These are phyloP conservation scores for Sterna hirundo DNA, from an alignment of 2,113 vertebrate genomes.

Conservation along the genomic window DNA sequence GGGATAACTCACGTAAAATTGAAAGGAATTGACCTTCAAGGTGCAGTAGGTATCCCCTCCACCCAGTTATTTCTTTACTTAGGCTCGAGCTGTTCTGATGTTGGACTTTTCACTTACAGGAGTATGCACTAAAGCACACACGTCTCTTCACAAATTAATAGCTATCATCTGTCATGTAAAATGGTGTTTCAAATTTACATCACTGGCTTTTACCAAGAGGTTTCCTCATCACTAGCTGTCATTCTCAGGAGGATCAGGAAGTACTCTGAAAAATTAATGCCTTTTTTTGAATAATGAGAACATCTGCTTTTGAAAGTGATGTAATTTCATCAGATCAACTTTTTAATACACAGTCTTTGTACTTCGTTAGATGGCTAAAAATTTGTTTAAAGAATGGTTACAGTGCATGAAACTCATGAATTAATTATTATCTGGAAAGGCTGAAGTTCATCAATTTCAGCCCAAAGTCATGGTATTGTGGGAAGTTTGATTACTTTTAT, in stretches of 20 bases:
- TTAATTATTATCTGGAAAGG: background rate
- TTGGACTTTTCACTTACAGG: background rate
- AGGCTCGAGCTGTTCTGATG: background rate
- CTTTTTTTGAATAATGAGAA: constrained; percentile 38
- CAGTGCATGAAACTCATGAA: fast-evolving
- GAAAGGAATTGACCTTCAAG: background rate
- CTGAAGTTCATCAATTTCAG: background rate
- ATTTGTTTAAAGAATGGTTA: background rate
- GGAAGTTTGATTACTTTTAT: background rate
- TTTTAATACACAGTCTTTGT: background rate
- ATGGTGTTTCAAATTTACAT: constrained; percentile 19
- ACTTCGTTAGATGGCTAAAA: background rate
- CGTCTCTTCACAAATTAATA: constrained; percentile 19
- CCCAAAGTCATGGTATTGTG: background rate
- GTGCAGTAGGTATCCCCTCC: background rate
- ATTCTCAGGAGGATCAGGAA: constrained; percentile 34
- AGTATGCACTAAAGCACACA: background rate
- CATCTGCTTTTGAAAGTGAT: constrained; percentile 22
- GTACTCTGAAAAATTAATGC: constrained; percentile 17
- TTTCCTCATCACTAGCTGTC: constrained; percentile 30
- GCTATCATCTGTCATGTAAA: constrained; percentile 39
- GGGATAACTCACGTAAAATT: background rate
- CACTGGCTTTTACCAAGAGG: constrained; percentile 15
- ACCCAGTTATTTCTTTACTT: background rate
- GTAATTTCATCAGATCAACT: background rate